A percentile compares a stretch with the other conserved stretches of the same genome.
Evolutionary conservation across 2,888 invertebrate species (phyloP).

Genomic region (Ariolimax columbianus): DNA sequence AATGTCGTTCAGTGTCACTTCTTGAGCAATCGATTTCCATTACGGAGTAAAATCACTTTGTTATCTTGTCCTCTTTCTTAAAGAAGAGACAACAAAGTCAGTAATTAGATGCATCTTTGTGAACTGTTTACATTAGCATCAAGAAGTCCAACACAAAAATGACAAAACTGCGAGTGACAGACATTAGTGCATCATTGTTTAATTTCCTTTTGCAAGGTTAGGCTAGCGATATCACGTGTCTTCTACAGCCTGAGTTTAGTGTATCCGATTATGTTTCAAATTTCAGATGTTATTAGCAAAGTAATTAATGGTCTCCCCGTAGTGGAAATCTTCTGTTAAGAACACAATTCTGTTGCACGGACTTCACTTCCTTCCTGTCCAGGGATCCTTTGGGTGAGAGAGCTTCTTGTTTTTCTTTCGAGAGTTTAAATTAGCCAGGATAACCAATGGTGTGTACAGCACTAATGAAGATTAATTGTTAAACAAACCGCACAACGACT

Average conservation of each 20-base stretch:
- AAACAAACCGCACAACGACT: slow-evolving; percentile 1
- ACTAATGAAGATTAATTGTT: slow-evolving; percentile 40
- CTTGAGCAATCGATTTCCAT: too few species aligned
- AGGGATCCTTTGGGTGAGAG: background rate
- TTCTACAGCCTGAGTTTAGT: too few species aligned
- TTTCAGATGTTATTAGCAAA: slow-evolving; percentile 18
- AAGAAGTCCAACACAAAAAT: background rate
- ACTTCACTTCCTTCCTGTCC: slow-evolving; percentile 17
- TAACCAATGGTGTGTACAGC: background rate
- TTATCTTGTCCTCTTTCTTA: background rate
- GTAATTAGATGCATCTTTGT: background rate
- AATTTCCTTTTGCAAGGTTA: slow-evolving; percentile 6
- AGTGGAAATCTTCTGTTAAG: background rate
- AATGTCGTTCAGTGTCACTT: too few species aligned
- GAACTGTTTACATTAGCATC: background rate
- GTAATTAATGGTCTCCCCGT: slow-evolving; percentile 17
- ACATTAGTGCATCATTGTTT: background rate
- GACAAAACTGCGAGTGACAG: background rate
- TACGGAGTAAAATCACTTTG: background rate
- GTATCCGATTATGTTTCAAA: slow-evolving; percentile 19
- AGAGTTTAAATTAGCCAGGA: slow-evolving; percentile 35
- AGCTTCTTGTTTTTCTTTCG: slow-evolving; percentile 19
- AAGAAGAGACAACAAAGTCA: background rate
- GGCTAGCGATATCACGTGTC: background rate
- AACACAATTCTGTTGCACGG: background rate